These are phyloP conservation scores for Martes flavigula DNA, from an alignment of 2,797 vertebrate genomes.

Conservation along the genomic window DNA sequence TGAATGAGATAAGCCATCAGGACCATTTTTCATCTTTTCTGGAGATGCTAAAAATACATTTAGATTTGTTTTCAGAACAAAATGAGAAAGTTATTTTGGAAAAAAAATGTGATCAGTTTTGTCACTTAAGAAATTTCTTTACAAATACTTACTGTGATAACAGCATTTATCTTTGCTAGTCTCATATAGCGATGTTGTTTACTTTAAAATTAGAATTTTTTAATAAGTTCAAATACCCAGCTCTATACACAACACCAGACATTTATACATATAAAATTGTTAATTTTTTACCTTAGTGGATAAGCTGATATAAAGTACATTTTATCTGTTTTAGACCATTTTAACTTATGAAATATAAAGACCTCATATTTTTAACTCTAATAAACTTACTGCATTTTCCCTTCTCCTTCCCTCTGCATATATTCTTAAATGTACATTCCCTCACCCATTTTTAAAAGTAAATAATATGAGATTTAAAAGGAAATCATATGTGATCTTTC, in stretches of 20 bases:
- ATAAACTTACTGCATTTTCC: not conserved
- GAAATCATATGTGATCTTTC: not conserved
- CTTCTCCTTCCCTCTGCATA: not conserved
- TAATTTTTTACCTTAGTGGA: not conserved
- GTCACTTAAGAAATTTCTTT: slow-evolving; percentile 47
- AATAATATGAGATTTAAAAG: not conserved
- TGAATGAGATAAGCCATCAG: slow-evolving; percentile 29
- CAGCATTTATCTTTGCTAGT: slow-evolving; percentile 40
- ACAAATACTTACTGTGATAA: slow-evolving; percentile 29
- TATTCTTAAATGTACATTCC: not conserved
- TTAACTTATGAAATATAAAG: slow-evolving; percentile 13
- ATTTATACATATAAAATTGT: not conserved
- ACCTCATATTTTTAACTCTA: not conserved
- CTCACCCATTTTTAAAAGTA: not conserved
- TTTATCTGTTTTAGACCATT: not conserved
- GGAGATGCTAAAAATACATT: slow-evolving; percentile 34
- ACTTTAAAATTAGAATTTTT: slow-evolving; percentile 28
- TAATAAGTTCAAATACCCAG: not conserved
- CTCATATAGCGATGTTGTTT: not conserved
- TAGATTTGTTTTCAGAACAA: slow-evolving; percentile 51
- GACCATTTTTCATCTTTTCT: slow-evolving; percentile 38
- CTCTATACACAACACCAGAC: not conserved
- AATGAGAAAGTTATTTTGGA: slow-evolving; percentile 18
- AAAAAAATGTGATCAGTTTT: slow-evolving; percentile 22
- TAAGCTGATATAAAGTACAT: not conserved